Conservation (phyloP, 2,888 invertebrate species). For the Uropetala carovei region DNA sequence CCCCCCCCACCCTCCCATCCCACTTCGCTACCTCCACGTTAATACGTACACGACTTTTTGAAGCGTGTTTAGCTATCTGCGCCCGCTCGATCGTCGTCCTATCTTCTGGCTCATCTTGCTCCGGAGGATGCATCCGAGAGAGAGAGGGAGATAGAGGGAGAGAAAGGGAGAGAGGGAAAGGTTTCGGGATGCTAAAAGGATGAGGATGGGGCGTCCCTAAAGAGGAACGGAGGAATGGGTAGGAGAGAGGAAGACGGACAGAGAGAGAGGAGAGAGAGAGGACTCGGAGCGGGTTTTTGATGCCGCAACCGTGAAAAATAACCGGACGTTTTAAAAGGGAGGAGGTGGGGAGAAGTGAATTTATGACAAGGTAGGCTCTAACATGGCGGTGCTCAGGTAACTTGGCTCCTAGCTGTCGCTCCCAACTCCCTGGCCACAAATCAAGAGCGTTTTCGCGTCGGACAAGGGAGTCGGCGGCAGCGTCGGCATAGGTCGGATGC, state of each 20-base stretch:
- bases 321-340: constrained; percentile 6
- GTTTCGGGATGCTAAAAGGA: neutral
- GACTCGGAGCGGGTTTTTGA: constrained; percentile 24
- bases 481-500: neutral
- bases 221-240: neutral
- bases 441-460: constrained; percentile 12
- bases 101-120: neutral
- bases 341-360: neutral
- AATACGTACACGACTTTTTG: neutral
- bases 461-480: neutral
- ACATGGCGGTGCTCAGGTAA: constrained; percentile 35
- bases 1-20: neutral
- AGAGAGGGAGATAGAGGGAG: neutral
- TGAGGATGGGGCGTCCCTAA: neutral
- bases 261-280: neutral
- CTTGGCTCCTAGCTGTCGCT: constrained; percentile 29
- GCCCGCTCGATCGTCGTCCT: neutral
- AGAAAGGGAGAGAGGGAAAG: neutral
- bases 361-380: constrained; percentile 28
- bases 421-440: constrained; percentile 29
- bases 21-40: neutral
- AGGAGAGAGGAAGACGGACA: neutral
- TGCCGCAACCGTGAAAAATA: constrained; percentile 32
- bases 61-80: neutral
- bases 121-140: neutral